Conservation (phyloP, 2,797 vertebrate species). For the Apodemus agrarius region DNA sequence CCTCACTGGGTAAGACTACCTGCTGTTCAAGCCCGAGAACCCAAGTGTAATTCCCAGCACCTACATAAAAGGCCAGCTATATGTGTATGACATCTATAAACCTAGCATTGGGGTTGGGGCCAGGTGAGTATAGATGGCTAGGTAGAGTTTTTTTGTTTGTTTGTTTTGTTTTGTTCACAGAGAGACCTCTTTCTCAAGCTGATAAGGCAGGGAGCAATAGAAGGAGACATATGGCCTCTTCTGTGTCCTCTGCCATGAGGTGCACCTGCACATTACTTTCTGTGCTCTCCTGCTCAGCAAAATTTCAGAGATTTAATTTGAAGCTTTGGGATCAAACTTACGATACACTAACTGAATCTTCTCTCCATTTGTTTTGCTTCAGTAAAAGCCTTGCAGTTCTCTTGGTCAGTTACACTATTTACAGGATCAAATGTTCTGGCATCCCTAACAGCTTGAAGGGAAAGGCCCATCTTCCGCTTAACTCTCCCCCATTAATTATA, state of each 20-base stretch:
- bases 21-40: not conserved
- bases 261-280: not conserved
- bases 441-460: not conserved
- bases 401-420: not conserved
- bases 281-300: not conserved
- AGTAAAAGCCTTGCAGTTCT: not conserved
- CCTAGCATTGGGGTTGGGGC: not conserved
- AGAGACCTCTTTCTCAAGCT: not conserved
- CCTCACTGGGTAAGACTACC: conserved; percentile 70
- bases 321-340: not conserved
- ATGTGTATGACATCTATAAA: not conserved
- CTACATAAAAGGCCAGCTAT: not conserved
- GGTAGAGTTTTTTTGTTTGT: not conserved
- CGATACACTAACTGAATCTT: not conserved
- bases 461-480: not conserved
- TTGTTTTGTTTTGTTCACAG: not conserved
- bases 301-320: not conserved
- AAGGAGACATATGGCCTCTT: not conserved
- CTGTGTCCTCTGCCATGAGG: not conserved
- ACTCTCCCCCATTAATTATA: not conserved
- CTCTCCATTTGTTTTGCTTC: not conserved
- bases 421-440: not conserved
- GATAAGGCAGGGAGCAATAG: not conserved
- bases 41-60: not conserved
- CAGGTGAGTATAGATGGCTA: not conserved